These are phyloP conservation scores for Plebejus melissa DNA, from an alignment of 2,888 invertebrate genomes.

Conservation along the genomic window DNA sequence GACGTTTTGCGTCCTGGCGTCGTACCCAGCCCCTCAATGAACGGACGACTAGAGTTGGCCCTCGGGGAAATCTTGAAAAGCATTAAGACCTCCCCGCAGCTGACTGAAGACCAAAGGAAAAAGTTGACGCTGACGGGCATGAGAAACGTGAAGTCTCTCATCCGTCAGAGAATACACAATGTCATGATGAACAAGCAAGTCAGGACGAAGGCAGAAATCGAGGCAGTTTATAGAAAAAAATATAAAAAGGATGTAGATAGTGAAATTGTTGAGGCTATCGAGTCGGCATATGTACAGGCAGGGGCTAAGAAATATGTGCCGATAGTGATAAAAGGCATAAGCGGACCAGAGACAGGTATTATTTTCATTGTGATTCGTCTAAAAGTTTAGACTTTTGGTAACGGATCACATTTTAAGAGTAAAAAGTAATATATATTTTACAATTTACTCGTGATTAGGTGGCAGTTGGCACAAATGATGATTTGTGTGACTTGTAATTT, in stretches of 20 bases:
- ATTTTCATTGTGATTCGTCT: background rate
- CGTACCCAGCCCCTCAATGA: slow-evolving; percentile 47
- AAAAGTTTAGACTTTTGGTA: background rate
- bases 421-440: background rate
- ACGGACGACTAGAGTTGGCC: slow-evolving; percentile 61
- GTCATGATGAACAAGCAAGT: slow-evolving; percentile 20
- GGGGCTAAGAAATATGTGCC: background rate
- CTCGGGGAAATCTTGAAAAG: slow-evolving; percentile 57
- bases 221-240: background rate
- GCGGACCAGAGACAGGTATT: slow-evolving; percentile 11
- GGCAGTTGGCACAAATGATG: background rate
- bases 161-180: slow-evolving; percentile 5
- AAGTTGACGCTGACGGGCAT: background rate
- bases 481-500: background rate
- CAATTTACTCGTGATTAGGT: background rate
- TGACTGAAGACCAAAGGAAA: background rate
- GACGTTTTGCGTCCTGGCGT: slow-evolving; percentile 43
- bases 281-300: background rate
- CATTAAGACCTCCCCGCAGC: slow-evolving; percentile 41
- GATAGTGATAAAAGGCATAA: background rate
- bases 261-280: background rate
- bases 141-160: background rate
- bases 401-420: background rate
- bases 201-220: background rate
- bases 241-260: background rate